Percentiles rank a stretch among this genome's conserved stretches.
These are phyloP conservation scores for Megalops cyprinoides DNA, from an alignment of 2,797 vertebrate species.

Conservation along the genomic window DNA sequence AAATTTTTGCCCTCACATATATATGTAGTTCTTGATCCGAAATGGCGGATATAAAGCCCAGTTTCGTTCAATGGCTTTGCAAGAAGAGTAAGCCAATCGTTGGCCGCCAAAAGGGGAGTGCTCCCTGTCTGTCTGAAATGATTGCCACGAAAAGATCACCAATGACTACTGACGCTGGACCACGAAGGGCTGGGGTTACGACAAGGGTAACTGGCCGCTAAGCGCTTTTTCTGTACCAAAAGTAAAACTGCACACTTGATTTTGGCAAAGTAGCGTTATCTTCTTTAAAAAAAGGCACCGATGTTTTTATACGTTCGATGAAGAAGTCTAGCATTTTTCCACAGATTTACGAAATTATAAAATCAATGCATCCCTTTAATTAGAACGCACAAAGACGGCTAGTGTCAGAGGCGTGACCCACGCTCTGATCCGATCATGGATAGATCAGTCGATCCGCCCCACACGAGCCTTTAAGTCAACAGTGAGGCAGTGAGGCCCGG, in stretches of 20 bases:
- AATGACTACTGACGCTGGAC: slow-evolving; percentile 17
- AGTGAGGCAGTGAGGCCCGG: neutral
- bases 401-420: slow-evolving; percentile 24
- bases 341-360: neutral
- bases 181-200: slow-evolving; percentile 21
- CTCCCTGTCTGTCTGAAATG: slow-evolving; percentile 48
- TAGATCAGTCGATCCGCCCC: slow-evolving; percentile 33
- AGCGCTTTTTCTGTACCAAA: neutral
- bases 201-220: slow-evolving; percentile 18
- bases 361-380: neutral
- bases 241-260: neutral
- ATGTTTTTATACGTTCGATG: neutral
- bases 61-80: slow-evolving; percentile 49
- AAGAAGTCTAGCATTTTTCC: neutral
- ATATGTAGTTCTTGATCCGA: slow-evolving; percentile 56
- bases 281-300: too few species aligned
- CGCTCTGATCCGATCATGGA: slow-evolving; percentile 29
- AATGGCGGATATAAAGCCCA: slow-evolving; percentile 64
- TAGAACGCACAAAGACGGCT: slow-evolving; percentile 1
- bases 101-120: slow-evolving; percentile 49
- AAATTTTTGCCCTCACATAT: slow-evolving; percentile 40
- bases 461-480: slow-evolving; percentile 27
- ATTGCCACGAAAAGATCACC: slow-evolving; percentile 51
- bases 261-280: neutral
- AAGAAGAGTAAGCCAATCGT: slow-evolving; percentile 60